phyloP scores from a whole-genome alignment of 1,140 invertebrate species.

The Hyposmocoma kahamanoa region DNA sequence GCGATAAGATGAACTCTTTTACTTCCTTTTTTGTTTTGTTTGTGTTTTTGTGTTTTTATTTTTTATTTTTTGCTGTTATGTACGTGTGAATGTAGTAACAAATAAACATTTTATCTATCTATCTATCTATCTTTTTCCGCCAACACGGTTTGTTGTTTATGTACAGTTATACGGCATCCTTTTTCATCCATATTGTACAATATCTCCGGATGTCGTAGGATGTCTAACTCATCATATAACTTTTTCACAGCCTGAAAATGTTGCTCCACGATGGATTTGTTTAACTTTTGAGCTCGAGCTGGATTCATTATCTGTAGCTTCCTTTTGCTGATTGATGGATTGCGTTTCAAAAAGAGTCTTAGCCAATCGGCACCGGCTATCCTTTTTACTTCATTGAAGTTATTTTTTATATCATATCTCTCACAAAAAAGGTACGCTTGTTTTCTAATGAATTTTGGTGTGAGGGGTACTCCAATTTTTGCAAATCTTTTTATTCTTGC shows the following conservation, averaged over 20 bases:
- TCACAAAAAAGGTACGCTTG: constrained; percentile 5
- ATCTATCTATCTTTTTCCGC: too few relatives aligned
- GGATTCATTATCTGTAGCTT: constrained; percentile 37
- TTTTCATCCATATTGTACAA: constrained; percentile 58
- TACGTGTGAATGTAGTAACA: too few relatives aligned
- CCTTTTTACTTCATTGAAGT: constrained; percentile 8
- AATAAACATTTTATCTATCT: too few relatives aligned
- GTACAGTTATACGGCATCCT: constrained; percentile 36
- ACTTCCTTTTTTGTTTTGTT: constrained; percentile 29
- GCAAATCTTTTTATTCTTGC: too few relatives aligned
- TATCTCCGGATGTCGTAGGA: constrained; percentile 24
- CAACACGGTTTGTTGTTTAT: constrained; percentile 29
- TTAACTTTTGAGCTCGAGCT: constrained; percentile 34
- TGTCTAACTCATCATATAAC: constrained; percentile 22
- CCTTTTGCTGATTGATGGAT: constrained; percentile 9
- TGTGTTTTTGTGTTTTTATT: too few relatives aligned
- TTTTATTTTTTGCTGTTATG: too few relatives aligned
- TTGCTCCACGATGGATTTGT: constrained; percentile 30
- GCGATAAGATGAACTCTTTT: constrained; percentile 35
- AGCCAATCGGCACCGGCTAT: constrained; percentile 13
- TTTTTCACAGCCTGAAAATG: constrained; percentile 26
- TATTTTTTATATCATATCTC: constrained; percentile 1
- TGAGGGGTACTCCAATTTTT: background rate
- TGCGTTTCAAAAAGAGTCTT: constrained; percentile 11
- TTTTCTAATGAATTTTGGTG: constrained; percentile 4